Evolutionary conservation across 2,113 vertebrate species (phyloP).

Genomic region (Entomyzon cyanotis): DNA sequence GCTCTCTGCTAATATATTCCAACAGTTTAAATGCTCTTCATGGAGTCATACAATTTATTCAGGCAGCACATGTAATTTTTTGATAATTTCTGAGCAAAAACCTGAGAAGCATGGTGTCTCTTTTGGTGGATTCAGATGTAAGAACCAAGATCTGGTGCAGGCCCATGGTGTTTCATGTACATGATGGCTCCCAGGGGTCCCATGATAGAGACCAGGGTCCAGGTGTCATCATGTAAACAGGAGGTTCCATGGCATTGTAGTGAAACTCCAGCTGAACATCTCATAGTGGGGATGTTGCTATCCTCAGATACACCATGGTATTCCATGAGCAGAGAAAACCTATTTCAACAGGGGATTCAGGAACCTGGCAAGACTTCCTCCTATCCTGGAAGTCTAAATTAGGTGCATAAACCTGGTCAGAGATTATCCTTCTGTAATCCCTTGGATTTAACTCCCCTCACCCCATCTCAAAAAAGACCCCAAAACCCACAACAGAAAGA

Average conservation of each 20-base stretch:
- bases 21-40: not conserved
- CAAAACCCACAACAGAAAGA: not conserved
- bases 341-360: not conserved
- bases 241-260: not conserved
- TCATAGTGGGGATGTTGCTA: not conserved
- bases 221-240: not conserved
- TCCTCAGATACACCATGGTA: not conserved
- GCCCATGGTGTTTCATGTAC: not conserved
- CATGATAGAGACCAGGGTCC: not conserved
- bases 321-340: accelerated
- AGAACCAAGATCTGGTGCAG: accelerated
- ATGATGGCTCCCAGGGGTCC: not conserved
- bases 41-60: not conserved
- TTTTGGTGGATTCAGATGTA: not conserved
- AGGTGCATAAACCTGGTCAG: not conserved
- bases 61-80: not conserved
- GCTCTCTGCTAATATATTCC: not conserved
- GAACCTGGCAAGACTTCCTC: accelerated
- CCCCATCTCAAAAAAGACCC: not conserved
- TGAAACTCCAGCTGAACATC: not conserved
- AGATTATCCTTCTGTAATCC: not conserved
- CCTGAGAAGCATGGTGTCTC: accelerated
- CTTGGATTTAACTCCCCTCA: not conserved
- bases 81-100: not conserved
- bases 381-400: not conserved